A percentile compares a stretch with the other conserved stretches of the same genome.
Conservation (phyloP, 2,113 vertebrate genomes). For the Sigmodon hispidus region DNA sequence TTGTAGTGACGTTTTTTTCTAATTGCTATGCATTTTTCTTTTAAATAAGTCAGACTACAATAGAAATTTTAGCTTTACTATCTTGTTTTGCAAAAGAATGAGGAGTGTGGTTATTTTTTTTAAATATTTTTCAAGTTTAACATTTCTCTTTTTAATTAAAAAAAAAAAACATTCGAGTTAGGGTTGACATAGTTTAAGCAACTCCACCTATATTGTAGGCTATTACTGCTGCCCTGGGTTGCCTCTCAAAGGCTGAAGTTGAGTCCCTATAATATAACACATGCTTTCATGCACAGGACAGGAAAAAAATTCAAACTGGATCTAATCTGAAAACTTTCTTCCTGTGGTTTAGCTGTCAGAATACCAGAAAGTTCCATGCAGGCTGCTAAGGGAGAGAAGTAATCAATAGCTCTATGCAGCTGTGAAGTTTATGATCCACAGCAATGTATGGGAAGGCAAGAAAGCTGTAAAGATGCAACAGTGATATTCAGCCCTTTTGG, state of each 20-base stretch:
- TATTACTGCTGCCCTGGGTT: not conserved
- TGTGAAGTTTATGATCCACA: not conserved
- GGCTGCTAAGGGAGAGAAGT: not conserved
- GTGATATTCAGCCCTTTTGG: not conserved
- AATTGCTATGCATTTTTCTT: not conserved
- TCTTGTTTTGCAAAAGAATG: constrained; percentile 2
- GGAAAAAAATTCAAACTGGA: not conserved
- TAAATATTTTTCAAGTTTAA: not conserved
- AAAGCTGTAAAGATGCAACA: not conserved
- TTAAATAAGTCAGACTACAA: not conserved
- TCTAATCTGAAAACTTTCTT: not conserved
- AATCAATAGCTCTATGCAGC: not conserved
- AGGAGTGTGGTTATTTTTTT: not conserved
- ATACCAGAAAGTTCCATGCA: not conserved
- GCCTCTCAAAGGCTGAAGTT: not conserved
- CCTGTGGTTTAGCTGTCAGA: not conserved
- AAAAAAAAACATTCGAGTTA: not conserved
- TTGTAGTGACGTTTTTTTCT: not conserved
- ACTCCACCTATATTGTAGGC: not conserved
- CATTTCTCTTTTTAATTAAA: not conserved
- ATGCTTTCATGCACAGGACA: not conserved
- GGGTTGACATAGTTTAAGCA: fast-evolving
- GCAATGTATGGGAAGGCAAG: not conserved
- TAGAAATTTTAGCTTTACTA: not conserved
- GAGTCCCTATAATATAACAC: not conserved